Percentiles rank a stretch among this genome's conserved stretches.
phyloP scores from a whole-genome alignment of 2,797 vertebrate genomes.

The Sebastolobus alascanus region DNA sequence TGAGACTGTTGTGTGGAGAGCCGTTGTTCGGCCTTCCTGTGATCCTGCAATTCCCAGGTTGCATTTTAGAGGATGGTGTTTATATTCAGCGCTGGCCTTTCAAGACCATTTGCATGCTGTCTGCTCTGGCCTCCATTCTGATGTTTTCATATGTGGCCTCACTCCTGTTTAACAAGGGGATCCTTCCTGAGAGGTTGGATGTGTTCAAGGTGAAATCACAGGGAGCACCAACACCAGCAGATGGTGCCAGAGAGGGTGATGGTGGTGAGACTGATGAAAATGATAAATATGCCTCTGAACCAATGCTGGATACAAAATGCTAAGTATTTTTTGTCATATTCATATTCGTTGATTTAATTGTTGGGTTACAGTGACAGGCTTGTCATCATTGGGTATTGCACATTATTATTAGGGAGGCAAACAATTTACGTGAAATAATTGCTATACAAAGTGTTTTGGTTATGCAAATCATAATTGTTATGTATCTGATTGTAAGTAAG shows the following conservation, averaged over 20 bases:
- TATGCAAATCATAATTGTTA: not conserved
- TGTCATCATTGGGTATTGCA: no score
- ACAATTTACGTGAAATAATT: no score
- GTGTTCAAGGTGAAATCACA: slow-evolving; percentile 34
- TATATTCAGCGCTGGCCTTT: slow-evolving; percentile 79
- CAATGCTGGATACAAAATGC: not conserved
- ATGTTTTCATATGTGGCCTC: slow-evolving; percentile 18
- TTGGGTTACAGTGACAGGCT: no score
- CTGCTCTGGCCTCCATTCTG: slow-evolving; percentile 58
- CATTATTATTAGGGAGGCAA: no score
- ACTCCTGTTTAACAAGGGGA: slow-evolving; percentile 42
- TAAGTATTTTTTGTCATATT: not conserved
- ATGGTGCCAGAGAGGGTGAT: not conserved
- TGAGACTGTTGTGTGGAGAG: slow-evolving; percentile 48
- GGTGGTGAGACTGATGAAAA: no score
- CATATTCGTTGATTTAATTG: no score
- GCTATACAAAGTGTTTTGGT: no score
- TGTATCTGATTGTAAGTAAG: no score
- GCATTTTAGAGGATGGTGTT: slow-evolving; percentile 46
- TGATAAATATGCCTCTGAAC: not conserved
- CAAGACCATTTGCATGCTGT: slow-evolving; percentile 78
- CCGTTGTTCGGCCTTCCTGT: slow-evolving; percentile 61
- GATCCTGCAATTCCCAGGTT: slow-evolving; percentile 70
- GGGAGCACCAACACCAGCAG: not conserved
- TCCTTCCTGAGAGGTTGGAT: slow-evolving; percentile 44